phyloP scores from a whole-genome alignment of 2,113 vertebrate genomes.

The Columba janthina region DNA sequence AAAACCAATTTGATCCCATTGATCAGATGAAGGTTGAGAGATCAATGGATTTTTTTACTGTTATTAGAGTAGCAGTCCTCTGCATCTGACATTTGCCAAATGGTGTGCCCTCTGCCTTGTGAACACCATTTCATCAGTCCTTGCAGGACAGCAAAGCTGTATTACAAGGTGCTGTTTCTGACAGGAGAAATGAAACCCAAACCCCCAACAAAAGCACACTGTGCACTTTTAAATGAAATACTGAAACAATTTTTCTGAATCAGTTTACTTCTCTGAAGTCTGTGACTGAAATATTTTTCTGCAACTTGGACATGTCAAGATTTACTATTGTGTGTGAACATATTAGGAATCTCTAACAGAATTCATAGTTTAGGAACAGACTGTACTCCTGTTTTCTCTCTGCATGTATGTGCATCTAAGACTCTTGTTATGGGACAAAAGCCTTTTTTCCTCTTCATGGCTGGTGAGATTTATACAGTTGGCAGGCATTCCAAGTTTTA shows the following conservation, averaged over 20 bases:
- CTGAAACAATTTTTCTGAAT: neutral
- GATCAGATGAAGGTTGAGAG: neutral
- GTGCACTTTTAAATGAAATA: neutral
- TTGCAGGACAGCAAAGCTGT: neutral
- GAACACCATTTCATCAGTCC: neutral
- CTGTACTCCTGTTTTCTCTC: neutral
- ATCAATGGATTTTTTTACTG: neutral
- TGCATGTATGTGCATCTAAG: neutral
- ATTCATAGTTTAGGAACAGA: neutral
- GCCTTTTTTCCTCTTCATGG: neutral
- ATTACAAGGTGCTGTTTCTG: neutral
- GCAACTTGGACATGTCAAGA: neutral
- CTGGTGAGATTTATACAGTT: neutral
- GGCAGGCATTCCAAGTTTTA: neutral
- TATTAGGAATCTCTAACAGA: neutral
- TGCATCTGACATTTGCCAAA: neutral
- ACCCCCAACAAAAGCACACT: neutral
- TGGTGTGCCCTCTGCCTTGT: neutral
- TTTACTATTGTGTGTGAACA: neutral
- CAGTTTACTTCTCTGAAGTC: neutral
- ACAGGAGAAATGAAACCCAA: neutral
- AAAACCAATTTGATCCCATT: neutral
- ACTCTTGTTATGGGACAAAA: neutral
- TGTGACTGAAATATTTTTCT: neutral
- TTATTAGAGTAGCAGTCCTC: neutral